These are phyloP conservation scores for Uria aalge DNA, from an alignment of 2,113 vertebrate genomes.

Conservation along the genomic window DNA sequence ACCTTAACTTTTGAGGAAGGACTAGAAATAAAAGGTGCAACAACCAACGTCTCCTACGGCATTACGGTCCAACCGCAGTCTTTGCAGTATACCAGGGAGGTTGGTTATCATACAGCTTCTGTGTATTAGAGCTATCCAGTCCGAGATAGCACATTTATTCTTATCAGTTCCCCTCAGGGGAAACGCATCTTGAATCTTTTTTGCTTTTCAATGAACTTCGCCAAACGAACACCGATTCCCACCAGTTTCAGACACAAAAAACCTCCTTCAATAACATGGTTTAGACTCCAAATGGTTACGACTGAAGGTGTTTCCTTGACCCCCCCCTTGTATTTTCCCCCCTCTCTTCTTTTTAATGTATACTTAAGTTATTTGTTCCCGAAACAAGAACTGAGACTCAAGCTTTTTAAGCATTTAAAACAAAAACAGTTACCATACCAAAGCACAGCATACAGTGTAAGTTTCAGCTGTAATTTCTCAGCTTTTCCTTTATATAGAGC, in stretches of 20 bases:
- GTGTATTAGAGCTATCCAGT: constrained; percentile 11
- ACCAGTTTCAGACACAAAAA: not conserved
- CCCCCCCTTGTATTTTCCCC: constrained; percentile 8
- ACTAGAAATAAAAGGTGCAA: not conserved
- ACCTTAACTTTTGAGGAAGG: constrained; percentile 3
- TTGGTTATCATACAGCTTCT: constrained; percentile 35
- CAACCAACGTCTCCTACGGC: not conserved
- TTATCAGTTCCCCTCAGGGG: not conserved
- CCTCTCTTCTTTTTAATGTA: constrained; percentile 35
- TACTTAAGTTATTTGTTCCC: constrained; percentile 60
- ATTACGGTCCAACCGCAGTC: not conserved
- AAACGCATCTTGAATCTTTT: not conserved
- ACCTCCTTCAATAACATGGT: not conserved
- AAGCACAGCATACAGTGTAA: constrained; percentile 68
- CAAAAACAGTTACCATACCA: constrained; percentile 68
- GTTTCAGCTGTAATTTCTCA: constrained; percentile 62
- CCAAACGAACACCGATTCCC: not conserved
- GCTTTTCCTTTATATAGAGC: constrained; percentile 65
- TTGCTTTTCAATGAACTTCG: not conserved
- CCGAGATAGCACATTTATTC: not conserved
- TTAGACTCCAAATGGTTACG: not conserved
- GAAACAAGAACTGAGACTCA: constrained; percentile 65
- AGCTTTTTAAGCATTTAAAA: constrained; percentile 69
- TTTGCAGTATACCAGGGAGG: not conserved
- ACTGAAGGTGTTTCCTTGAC: constrained; percentile 25